Conservation (phyloP, 2,888 invertebrate species). For the Nesidiocoris tenuis region DNA sequence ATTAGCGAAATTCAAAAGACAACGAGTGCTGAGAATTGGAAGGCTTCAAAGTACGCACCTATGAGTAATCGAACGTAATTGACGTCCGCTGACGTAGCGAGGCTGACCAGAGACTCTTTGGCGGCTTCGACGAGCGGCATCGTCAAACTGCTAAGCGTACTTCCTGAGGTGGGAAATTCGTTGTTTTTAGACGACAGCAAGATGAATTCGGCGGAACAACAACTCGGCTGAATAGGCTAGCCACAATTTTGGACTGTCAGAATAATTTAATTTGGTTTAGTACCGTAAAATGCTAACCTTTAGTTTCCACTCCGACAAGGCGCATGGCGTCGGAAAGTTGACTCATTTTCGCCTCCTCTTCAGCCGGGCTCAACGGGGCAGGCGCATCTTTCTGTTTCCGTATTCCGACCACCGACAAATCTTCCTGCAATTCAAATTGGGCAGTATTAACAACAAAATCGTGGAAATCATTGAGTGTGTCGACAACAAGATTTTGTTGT, state of each 20-base stretch:
- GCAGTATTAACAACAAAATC: not conserved
- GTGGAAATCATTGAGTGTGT: not conserved
- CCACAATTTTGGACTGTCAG: too few species aligned
- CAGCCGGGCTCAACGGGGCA: constrained; percentile 31
- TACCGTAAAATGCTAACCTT: too few species aligned
- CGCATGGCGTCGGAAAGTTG: constrained; percentile 41
- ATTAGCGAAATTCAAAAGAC: not conserved
- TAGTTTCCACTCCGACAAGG: constrained; percentile 36
- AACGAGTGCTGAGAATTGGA: not conserved
- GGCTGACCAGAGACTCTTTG: constrained; percentile 49
- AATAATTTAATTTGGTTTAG: too few species aligned
- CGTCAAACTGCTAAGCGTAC: constrained; percentile 57
- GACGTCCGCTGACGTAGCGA: constrained; percentile 64
- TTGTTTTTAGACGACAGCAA: too few species aligned
- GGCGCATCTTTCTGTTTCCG: constrained; percentile 37
- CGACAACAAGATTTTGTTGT: too few species aligned
- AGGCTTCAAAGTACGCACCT: constrained; percentile 60
- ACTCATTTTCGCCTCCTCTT: constrained; percentile 38
- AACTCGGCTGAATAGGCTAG: too few species aligned
- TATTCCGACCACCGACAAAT: constrained; percentile 24
- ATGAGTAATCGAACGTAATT: constrained; percentile 89
- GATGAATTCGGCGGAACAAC: too few species aligned
- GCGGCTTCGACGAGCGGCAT: constrained; percentile 68
- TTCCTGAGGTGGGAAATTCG: constrained; percentile 12
- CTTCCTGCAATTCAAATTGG: constrained; percentile 27